phyloP scores from a whole-genome alignment of 1,140 invertebrate species.

The Eulimnadia texana region DNA sequence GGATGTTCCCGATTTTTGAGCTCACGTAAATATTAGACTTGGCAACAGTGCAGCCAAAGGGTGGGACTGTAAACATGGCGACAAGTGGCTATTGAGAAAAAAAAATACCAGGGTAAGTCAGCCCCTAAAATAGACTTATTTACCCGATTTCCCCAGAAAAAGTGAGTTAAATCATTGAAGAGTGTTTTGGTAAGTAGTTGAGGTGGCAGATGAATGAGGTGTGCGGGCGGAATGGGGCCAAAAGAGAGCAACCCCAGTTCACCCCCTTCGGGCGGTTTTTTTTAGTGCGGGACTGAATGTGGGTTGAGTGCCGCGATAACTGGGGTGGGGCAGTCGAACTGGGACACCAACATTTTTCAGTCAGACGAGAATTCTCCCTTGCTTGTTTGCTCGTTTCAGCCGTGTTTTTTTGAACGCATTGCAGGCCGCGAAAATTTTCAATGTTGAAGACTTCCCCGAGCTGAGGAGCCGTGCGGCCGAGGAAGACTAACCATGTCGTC shows the following conservation, averaged over 20 bases:
- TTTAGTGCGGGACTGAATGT: slow-evolving; percentile 7
- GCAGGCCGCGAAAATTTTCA: slow-evolving; percentile 12
- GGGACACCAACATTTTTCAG: too few species aligned
- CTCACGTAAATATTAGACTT: not conserved
- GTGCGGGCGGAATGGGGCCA: not conserved
- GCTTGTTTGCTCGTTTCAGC: not conserved
- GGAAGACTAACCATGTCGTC: too few species aligned
- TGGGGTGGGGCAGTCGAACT: not conserved
- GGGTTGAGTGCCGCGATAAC: slow-evolving; percentile 4
- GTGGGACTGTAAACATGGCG: slow-evolving; percentile 11
- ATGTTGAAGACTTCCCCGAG: slow-evolving; percentile 19
- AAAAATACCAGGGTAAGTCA: slow-evolving; percentile 11
- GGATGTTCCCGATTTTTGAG: not conserved
- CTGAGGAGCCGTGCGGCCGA: too few species aligned
- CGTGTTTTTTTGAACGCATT: slow-evolving; percentile 9
- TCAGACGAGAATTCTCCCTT: too few species aligned
- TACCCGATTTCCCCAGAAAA: not conserved
- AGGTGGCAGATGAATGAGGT: not conserved
- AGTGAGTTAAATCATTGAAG: not conserved
- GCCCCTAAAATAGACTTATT: too few species aligned
- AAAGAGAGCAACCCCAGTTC: slow-evolving; percentile 3
- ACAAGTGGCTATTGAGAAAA: slow-evolving; percentile 13
- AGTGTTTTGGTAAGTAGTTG: not conserved
- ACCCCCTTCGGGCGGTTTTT: slow-evolving; percentile 12
- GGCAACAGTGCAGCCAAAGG: not conserved